Percentiles rank a stretch among this genome's conserved stretches.
These are phyloP conservation scores for Drosophila putrida DNA, from an alignment of 2,888 invertebrate species.

Conservation along the genomic window DNA sequence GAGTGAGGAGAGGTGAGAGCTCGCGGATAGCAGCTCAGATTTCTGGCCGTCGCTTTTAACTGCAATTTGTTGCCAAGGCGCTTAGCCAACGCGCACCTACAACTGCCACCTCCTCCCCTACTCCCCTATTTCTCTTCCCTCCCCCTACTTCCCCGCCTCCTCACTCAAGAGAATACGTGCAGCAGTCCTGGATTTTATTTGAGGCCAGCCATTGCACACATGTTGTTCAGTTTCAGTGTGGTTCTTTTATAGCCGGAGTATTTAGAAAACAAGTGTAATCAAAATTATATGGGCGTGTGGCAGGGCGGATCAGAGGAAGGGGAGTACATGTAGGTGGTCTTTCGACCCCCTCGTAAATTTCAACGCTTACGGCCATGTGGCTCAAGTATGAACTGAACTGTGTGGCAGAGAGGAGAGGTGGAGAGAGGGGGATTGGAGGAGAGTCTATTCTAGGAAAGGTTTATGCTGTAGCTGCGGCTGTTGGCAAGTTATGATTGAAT, in stretches of 20 bases:
- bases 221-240: conserved; percentile 46
- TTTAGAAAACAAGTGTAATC: conserved; percentile 80
- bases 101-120: background rate
- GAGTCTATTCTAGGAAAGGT: background rate
- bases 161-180: conserved; percentile 7
- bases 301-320: background rate
- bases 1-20: no score
- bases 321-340: conserved; percentile 4
- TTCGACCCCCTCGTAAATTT: conserved; percentile 58
- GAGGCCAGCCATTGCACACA: conserved; percentile 39
- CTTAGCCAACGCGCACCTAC: conserved; percentile 41
- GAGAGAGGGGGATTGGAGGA: background rate
- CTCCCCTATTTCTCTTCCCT: background rate
- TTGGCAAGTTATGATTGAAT: conserved; percentile 77
- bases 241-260: conserved; percentile 62
- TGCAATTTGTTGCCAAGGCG: conserved; percentile 75
- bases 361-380: conserved; percentile 67
- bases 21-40: conserved; percentile 48
- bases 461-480: conserved; percentile 30
- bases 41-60: conserved; percentile 63
- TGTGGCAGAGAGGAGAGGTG: background rate
- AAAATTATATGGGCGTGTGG: conserved; percentile 78
- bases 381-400: conserved; percentile 33
- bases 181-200: conserved; percentile 62
- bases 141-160: background rate